Percentiles rank a stretch among this genome's conserved stretches.
These are phyloP conservation scores for Drosophila parvula DNA, from an alignment of 1,140 invertebrate species.

Conservation along the genomic window DNA sequence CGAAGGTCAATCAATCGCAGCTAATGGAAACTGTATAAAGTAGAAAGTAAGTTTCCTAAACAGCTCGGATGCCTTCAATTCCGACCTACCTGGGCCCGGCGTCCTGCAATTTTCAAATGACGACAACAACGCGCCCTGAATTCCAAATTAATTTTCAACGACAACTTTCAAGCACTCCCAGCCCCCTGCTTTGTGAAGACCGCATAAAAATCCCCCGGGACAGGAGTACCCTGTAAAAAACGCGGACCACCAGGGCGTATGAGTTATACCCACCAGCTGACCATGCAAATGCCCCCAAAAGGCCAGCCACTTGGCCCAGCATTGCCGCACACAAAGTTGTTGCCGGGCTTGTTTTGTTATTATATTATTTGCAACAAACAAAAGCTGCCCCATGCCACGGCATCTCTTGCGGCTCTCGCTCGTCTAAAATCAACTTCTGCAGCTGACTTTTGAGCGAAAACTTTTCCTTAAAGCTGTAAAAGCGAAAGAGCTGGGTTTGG, in stretches of 20 bases:
- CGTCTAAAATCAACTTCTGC: constrained; percentile 75
- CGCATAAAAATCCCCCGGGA: constrained; percentile 36
- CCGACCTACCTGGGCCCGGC: not conserved
- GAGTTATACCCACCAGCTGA: not conserved
- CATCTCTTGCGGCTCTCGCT: constrained; percentile 30
- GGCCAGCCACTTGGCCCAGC: constrained; percentile 1
- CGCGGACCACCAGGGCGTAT: not conserved
- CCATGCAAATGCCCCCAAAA: not conserved
- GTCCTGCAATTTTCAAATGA: constrained; percentile 16
- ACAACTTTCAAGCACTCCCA: constrained; percentile 48
- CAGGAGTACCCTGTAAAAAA: constrained; percentile 16
- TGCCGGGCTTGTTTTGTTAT: constrained; percentile 39
- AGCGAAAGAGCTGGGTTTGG: constrained; percentile 33
- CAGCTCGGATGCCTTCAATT: not conserved
- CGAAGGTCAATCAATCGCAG: constrained; percentile 61
- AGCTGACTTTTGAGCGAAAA: constrained; percentile 76
- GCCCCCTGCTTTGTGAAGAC: constrained; percentile 14
- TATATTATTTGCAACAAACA: constrained; percentile 80
- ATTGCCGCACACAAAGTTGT: constrained; percentile 7
- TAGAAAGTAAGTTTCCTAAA: constrained; percentile 28
- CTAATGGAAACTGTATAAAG: constrained; percentile 48
- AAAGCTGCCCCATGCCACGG: constrained; percentile 33
- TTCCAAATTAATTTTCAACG: constrained; percentile 70
- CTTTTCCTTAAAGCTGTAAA: constrained; percentile 66
- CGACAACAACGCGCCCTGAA: constrained; percentile 47